These are phyloP conservation scores for Caradrina kadenii DNA, from an alignment of 2,888 invertebrate species.

Conservation along the genomic window DNA sequence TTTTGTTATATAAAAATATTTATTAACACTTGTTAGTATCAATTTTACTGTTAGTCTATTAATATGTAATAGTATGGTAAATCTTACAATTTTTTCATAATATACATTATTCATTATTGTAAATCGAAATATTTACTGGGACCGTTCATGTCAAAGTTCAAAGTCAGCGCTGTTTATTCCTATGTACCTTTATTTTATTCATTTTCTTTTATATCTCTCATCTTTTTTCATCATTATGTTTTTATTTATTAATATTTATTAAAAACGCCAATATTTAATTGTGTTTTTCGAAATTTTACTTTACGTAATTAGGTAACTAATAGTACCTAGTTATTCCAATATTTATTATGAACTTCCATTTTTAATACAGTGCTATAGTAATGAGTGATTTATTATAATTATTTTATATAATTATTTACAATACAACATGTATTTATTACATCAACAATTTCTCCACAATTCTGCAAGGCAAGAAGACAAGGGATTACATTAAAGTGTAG, in stretches of 20 bases:
- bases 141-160: slow-evolving; percentile 32
- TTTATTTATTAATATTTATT: slow-evolving; percentile 10
- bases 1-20: slow-evolving; percentile 34
- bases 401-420: slow-evolving; percentile 55
- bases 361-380: slow-evolving; percentile 36
- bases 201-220: background rate
- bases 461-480: slow-evolving; percentile 66
- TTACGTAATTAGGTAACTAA: slow-evolving; percentile 17
- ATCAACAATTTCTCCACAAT: slow-evolving; percentile 67
- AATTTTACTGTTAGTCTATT: background rate
- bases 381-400: slow-evolving; percentile 45
- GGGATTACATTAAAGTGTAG: slow-evolving; percentile 58
- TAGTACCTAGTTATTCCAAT: slow-evolving; percentile 23
- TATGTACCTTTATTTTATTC: slow-evolving; percentile 29
- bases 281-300: slow-evolving; percentile 13
- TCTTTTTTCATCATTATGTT: background rate
- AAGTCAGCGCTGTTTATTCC: slow-evolving; percentile 47
- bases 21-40: slow-evolving; percentile 1
- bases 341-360: slow-evolving; percentile 30
- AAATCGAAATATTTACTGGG: slow-evolving; percentile 19
- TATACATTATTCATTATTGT: slow-evolving; percentile 19
- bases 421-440: slow-evolving; percentile 71
- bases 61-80: background rate
- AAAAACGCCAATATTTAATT: background rate
- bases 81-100: slow-evolving; percentile 20